Evolutionary conservation across 2,888 invertebrate species (phyloP).

Genomic region (Falcaria lacertinaria): DNA sequence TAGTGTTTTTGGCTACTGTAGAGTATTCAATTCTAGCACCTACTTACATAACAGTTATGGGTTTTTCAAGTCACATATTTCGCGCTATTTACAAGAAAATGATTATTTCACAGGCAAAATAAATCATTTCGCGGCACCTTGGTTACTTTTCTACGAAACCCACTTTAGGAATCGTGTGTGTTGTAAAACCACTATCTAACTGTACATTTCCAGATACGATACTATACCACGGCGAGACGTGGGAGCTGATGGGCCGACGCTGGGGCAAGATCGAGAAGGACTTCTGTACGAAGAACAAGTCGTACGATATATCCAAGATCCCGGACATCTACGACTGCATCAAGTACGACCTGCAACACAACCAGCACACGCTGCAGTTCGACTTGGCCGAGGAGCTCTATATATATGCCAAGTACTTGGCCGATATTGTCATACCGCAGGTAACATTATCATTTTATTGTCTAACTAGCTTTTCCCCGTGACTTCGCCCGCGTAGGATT

Average conservation of each 20-base stretch:
- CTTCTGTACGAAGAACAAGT: conserved; percentile 94
- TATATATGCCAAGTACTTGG: conserved; percentile 96
- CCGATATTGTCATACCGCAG: conserved; percentile 99
- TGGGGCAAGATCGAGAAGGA: conserved; percentile 99
- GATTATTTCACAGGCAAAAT: too few species aligned
- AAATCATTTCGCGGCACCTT: too few species aligned
- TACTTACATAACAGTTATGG: too few species aligned
- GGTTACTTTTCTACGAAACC: too few species aligned
- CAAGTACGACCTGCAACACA: conserved; percentile 99
- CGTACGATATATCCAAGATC: conserved; percentile 98
- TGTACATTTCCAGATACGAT: conserved; percentile 90
- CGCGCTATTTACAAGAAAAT: too few species aligned
- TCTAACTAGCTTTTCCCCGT: too few species aligned
- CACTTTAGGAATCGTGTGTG: not conserved
- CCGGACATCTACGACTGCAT: conserved; percentile 99
- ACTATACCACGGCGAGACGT: conserved; percentile 98
- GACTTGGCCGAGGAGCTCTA: conserved; percentile 96
- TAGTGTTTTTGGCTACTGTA: too few species aligned
- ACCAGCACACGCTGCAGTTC: conserved; percentile 96
- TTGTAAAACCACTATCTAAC: too few species aligned
- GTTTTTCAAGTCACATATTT: too few species aligned
- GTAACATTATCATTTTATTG: conserved; percentile 51
- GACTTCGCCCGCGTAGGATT: too few species aligned
- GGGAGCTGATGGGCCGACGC: conserved; percentile 98
- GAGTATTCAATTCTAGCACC: too few species aligned